A percentile compares a stretch with the other conserved stretches of the same genome.
These are phyloP conservation scores for Tromatobia lineatoria DNA, from an alignment of 2,888 invertebrate species.

Conservation along the genomic window DNA sequence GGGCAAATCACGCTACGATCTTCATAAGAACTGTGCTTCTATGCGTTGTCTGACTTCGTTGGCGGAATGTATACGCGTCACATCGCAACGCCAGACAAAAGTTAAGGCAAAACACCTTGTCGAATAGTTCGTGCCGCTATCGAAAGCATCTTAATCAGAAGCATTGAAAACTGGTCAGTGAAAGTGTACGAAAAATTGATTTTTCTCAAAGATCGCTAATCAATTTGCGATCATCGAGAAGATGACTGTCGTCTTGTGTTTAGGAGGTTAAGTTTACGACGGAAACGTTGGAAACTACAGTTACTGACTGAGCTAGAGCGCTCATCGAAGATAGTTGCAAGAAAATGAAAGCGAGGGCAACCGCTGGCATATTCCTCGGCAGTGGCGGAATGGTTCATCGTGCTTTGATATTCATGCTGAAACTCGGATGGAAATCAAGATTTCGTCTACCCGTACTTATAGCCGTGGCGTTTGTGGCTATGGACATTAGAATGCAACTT, in stretches of 20 bases:
- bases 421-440: conserved; percentile 91
- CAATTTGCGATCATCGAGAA: background rate
- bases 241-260: conserved; percentile 9
- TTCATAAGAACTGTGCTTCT: no score
- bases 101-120: conserved; percentile 6
- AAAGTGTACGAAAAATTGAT: background rate
- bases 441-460: conserved; percentile 89
- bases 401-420: conserved; percentile 89
- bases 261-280: conserved; percentile 57
- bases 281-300: conserved; percentile 17
- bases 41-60: no score
- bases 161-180: background rate
- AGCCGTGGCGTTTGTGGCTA: conserved; percentile 89
- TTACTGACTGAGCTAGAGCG: conserved; percentile 32
- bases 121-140: background rate
- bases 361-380: conserved; percentile 77
- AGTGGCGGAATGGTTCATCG: conserved; percentile 85
- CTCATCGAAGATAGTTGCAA: background rate
- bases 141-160: background rate
- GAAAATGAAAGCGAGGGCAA: conserved; percentile 74
- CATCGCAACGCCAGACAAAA: background rate
- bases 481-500: conserved; percentile 90
- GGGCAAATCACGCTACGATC: no score
- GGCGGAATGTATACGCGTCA: conserved; percentile 43
- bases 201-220: background rate